Conservation (phyloP, 2,797 vertebrate species). For the Mormyrops boulengeri region DNA sequence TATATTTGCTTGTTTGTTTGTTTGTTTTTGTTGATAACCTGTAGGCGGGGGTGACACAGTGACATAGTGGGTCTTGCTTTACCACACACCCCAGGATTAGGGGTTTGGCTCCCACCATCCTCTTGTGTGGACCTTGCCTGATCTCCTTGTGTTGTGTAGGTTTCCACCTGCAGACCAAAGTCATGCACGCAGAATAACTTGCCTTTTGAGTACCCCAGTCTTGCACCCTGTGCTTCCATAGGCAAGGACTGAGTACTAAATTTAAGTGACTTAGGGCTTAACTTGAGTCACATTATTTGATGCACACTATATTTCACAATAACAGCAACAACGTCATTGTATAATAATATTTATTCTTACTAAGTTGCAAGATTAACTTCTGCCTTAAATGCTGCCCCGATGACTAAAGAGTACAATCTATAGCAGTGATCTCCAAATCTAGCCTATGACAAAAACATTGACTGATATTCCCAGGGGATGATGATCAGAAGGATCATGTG, state of each 20-base stretch:
- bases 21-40: background rate
- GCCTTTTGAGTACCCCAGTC: background rate
- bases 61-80: background rate
- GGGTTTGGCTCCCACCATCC: background rate
- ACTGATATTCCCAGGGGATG: background rate
- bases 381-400: background rate
- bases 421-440: background rate
- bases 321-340: background rate
- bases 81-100: background rate
- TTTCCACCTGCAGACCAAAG: background rate
- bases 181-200: background rate
- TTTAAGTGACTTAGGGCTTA: background rate
- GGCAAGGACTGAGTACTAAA: background rate
- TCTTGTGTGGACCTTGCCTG: background rate
- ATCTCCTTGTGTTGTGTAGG: background rate
- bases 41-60: background rate
- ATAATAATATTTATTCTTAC: background rate
- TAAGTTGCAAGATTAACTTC: background rate
- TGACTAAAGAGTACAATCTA: background rate
- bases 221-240: background rate
- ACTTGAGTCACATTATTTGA: too few relatives aligned
- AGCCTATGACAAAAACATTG: background rate
- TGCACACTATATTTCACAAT: background rate
- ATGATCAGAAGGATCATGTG: background rate
- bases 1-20: background rate